Percentiles rank a stretch among this genome's conserved stretches.
phyloP scores from a whole-genome alignment of 2,113 vertebrate species.

The Danionella cerebrum region DNA sequence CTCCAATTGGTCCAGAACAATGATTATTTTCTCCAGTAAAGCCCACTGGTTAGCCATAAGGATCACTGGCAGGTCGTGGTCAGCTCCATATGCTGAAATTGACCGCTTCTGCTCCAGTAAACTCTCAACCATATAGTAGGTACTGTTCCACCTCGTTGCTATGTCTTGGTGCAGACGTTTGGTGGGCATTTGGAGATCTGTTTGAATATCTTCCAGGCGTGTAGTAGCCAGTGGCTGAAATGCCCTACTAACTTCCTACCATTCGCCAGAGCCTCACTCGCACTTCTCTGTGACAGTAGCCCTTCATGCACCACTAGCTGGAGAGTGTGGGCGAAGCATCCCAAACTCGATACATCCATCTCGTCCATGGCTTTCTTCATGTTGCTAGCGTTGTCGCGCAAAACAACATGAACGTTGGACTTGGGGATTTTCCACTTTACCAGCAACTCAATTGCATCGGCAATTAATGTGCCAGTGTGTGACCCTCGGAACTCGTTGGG shows the following conservation, averaged over 20 bases:
- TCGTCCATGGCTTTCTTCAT: too few species aligned
- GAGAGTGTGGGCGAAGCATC: too few species aligned
- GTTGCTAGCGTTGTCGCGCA: too few species aligned
- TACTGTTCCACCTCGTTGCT: conserved; percentile 12
- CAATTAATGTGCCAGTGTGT: background rate
- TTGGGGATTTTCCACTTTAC: background rate
- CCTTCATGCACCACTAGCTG: conserved; percentile 3
- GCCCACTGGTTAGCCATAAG: background rate
- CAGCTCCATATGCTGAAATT: background rate
- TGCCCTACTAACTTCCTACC: background rate
- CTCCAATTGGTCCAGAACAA: too few species aligned
- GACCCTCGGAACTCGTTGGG: background rate
- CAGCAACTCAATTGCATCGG: background rate
- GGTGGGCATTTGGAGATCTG: background rate
- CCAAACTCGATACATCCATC: too few species aligned
- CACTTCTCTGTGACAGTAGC: background rate
- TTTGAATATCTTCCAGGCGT: background rate
- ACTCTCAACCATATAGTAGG: conserved; percentile 17
- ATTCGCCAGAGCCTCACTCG: background rate
- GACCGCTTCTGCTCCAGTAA: too few species aligned
- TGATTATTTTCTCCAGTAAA: background rate
- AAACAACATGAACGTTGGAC: too few species aligned
- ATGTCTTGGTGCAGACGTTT: conserved; percentile 19
- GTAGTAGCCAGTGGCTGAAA: background rate
- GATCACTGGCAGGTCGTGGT: background rate